Conservation (phyloP, 2,797 vertebrate species). For the Erpetoichthys calabaricus region DNA sequence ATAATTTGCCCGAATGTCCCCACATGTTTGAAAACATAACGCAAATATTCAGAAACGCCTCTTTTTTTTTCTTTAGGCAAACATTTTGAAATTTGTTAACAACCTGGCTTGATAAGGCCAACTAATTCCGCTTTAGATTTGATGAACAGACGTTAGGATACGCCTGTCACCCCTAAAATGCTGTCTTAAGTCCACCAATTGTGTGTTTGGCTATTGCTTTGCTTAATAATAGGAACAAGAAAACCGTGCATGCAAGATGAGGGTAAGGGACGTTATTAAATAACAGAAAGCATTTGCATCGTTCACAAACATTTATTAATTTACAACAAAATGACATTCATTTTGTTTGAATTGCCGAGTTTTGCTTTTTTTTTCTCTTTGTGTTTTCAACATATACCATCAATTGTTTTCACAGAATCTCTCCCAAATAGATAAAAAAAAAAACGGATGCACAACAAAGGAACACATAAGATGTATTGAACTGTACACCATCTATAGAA, state of each 20-base stretch:
- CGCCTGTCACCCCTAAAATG: too few species aligned
- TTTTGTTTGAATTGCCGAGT: slow-evolving; percentile 21
- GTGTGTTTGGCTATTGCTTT: too few species aligned
- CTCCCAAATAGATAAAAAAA: slow-evolving; percentile 47
- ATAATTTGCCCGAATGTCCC: too few species aligned
- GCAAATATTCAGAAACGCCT: too few species aligned
- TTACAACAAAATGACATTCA: slow-evolving; percentile 74
- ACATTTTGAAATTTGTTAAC: too few species aligned
- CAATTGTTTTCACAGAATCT: slow-evolving; percentile 70
- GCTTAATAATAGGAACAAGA: neutral
- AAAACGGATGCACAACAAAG: slow-evolving; percentile 57
- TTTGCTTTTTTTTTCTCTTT: slow-evolving; percentile 15
- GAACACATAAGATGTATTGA: slow-evolving; percentile 46
- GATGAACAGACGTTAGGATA: too few species aligned
- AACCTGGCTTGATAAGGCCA: too few species aligned
- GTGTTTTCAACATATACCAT: slow-evolving; percentile 59
- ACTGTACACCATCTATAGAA: slow-evolving; percentile 50
- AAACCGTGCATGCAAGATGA: too few species aligned
- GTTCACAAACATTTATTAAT: slow-evolving; percentile 97
- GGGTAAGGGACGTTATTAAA: slow-evolving; percentile 10
- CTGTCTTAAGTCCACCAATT: too few species aligned
- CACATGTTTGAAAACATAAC: too few species aligned
- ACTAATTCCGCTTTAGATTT: too few species aligned
- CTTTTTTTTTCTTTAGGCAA: too few species aligned
- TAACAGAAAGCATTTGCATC: slow-evolving; percentile 34